Conservation (phyloP, 64 coral and sea anemone genomes). For the Cladopsammia gracilis region DNA sequence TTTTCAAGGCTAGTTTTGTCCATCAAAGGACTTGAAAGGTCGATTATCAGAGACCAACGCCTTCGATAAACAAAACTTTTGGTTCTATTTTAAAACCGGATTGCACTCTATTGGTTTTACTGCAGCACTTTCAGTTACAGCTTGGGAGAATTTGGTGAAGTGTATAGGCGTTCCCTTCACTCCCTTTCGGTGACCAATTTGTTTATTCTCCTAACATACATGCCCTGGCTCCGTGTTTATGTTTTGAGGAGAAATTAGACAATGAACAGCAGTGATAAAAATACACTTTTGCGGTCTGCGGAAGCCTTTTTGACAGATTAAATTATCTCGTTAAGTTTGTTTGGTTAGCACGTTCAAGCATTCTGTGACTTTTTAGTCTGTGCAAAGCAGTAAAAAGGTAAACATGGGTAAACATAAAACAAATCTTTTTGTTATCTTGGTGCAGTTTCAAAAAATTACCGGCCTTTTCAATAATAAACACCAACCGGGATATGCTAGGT, state of each 20-base stretch:
- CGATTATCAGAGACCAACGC: neutral
- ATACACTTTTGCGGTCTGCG: constrained; percentile 34
- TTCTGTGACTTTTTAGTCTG: neutral
- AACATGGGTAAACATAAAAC: constrained; percentile 17
- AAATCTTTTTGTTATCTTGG: no score
- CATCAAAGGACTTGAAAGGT: constrained; percentile 13
- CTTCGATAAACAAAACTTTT: neutral
- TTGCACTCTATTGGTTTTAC: no score
- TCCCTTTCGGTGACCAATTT: neutral
- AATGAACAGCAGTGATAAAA: neutral
- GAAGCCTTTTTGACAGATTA: constrained; percentile 43
- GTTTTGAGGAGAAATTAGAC: neutral
- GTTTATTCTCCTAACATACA: neutral
- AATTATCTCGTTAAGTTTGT: constrained; percentile 32
- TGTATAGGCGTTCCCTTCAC: no score
- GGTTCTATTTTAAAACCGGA: no score
- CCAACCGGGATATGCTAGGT: no score
- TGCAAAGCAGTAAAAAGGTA: neutral
- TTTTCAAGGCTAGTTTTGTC: constrained; percentile 33
- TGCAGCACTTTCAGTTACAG: no score
- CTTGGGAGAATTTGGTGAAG: no score
- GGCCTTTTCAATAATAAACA: neutral
- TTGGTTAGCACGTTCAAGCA: neutral
- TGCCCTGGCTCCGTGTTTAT: neutral
- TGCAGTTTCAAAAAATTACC: neutral